Percentiles rank a stretch among this genome's conserved stretches.
phyloP scores from a whole-genome alignment of 2,113 vertebrate genomes.

The Bostrychus sinensis region DNA sequence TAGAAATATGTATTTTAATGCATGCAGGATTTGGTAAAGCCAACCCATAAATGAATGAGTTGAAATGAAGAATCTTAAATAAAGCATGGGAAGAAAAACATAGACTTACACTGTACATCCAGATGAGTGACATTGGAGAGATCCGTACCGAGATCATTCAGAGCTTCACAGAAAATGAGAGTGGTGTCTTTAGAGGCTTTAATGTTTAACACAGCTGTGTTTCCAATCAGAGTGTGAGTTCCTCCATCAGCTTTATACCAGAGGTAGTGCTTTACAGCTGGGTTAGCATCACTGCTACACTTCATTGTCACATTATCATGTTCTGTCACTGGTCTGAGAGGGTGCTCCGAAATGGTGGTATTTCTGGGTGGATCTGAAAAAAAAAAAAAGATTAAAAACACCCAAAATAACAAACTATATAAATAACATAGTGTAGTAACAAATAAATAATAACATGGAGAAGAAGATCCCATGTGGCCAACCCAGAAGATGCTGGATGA shows the following conservation, averaged over 20 bases:
- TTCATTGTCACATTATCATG: slow-evolving; percentile 4
- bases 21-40: too few species aligned
- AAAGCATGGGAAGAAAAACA: too few species aligned
- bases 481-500: too few species aligned
- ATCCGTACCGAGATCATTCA: neutral
- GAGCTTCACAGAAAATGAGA: neutral
- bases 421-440: too few species aligned
- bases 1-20: too few species aligned
- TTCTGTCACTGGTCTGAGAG: slow-evolving; percentile 16
- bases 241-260: slow-evolving; percentile 37
- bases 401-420: too few species aligned
- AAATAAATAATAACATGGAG: too few species aligned
- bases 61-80: too few species aligned
- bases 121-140: neutral
- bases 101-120: slow-evolving; percentile 10
- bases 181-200: neutral
- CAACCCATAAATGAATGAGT: too few species aligned
- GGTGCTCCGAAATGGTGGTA: neutral
- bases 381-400: too few species aligned
- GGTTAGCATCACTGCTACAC: slow-evolving; percentile 19
- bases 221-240: neutral
- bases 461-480: too few species aligned
- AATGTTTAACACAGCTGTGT: neutral
- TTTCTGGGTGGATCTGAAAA: too few species aligned
- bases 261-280: slow-evolving; percentile 18